Conservation (phyloP, 2,797 vertebrate species). For the Sebastes diaconus region DNA sequence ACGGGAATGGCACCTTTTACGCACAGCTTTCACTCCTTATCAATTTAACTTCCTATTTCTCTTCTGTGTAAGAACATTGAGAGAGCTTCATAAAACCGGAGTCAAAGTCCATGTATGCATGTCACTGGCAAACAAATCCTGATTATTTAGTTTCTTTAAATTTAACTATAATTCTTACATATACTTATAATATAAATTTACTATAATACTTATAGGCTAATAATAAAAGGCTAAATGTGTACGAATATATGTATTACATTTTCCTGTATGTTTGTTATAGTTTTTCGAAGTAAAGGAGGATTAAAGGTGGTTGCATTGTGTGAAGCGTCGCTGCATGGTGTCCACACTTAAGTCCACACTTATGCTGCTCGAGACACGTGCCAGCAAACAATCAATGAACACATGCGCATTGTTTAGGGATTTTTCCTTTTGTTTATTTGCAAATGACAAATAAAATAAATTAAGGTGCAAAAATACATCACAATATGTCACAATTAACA, state of each 20-base stretch:
- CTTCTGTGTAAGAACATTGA: too few relatives aligned
- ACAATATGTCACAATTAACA: neutral
- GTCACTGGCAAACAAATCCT: too few relatives aligned
- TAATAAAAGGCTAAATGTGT: neutral
- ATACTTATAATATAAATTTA: neutral
- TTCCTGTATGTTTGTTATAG: neutral
- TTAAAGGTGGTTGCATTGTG: neutral
- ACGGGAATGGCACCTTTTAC: neutral
- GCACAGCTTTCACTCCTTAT: neutral
- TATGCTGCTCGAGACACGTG: constrained; percentile 10
- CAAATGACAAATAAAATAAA: constrained; percentile 48
- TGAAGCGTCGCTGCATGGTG: constrained; percentile 26
- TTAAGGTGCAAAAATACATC: constrained; percentile 54
- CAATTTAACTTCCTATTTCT: neutral
- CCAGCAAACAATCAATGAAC: constrained; percentile 1
- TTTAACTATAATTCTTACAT: too few relatives aligned
- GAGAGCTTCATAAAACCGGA: too few relatives aligned
- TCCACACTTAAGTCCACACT: neutral
- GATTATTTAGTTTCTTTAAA: neutral
- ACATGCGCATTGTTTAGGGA: neutral
- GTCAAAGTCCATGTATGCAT: too few relatives aligned
- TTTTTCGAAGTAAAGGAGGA: neutral
- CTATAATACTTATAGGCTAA: neutral
- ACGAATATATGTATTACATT: neutral
- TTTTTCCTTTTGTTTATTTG: constrained; percentile 39